These are phyloP conservation scores for Palythoa grandis DNA, from an alignment of 92 coral and sea anemone genomes.

Conservation along the genomic window DNA sequence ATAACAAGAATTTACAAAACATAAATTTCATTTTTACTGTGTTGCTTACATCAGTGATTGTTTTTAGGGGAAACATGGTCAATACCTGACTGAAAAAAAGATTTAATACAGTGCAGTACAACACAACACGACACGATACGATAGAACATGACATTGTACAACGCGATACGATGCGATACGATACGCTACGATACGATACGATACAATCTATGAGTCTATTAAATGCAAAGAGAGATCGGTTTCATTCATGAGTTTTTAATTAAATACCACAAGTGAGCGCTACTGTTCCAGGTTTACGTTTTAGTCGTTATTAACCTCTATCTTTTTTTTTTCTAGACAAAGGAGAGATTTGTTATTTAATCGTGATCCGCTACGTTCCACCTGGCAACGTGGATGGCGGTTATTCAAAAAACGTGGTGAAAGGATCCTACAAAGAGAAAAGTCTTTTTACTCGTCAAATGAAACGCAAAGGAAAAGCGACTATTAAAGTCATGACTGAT, in stretches of 20 bases:
- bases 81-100: too few relatives aligned
- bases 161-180: too few relatives aligned
- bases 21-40: too few relatives aligned
- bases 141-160: too few relatives aligned
- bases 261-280: neutral
- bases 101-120: too few relatives aligned
- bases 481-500: neutral
- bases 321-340: neutral
- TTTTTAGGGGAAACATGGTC: too few relatives aligned
- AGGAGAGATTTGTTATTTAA: constrained; percentile 18
- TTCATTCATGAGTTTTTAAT: neutral
- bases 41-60: too few relatives aligned
- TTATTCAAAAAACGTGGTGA: constrained; percentile 15
- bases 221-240: neutral
- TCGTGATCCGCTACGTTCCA: constrained; percentile 21
- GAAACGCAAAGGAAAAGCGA: neutral
- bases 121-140: too few relatives aligned
- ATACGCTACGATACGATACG: too few relatives aligned
- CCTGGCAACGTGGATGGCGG: constrained; percentile 10
- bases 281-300: neutral
- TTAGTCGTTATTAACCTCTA: neutral
- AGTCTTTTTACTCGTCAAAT: neutral
- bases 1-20: too few relatives aligned
- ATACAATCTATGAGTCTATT: too few relatives aligned
- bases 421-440: constrained; percentile 21